Evolutionary conservation across 2,113 vertebrate genomes (phyloP).

Genomic region (Pseudorasbora parva): DNA sequence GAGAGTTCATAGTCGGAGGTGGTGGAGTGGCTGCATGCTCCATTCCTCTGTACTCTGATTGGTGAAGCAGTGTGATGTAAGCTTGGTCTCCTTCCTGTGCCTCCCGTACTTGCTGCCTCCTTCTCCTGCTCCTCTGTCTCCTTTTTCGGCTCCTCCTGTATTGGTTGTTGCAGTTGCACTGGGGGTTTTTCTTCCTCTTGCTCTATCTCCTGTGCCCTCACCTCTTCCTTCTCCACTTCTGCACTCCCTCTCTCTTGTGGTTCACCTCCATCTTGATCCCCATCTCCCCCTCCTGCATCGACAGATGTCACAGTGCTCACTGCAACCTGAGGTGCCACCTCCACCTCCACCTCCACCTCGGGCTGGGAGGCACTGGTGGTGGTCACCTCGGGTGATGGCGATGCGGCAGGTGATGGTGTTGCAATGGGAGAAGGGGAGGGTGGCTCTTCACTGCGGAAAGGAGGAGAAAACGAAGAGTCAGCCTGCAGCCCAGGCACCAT

Average conservation of each 20-base stretch:
- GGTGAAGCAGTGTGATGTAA: slow-evolving; percentile 90
- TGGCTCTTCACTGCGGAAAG: slow-evolving; percentile 82
- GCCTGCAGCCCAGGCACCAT: slow-evolving; percentile 68
- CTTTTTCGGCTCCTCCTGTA: slow-evolving; percentile 35
- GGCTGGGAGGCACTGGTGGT: neutral
- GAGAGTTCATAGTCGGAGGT: slow-evolving; percentile 96
- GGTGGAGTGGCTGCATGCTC: slow-evolving; percentile 86
- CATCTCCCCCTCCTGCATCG: slow-evolving; percentile 59
- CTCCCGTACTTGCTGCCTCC: slow-evolving; percentile 72
- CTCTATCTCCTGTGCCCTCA: slow-evolving; percentile 54
- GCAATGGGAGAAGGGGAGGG: slow-evolving; percentile 57
- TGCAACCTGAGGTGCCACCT: slow-evolving; percentile 12
- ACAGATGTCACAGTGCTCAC: slow-evolving; percentile 55
- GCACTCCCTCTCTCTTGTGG: slow-evolving; percentile 27
- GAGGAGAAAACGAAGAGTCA: slow-evolving; percentile 84
- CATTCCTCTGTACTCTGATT: slow-evolving; percentile 88
- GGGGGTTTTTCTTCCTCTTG: slow-evolving; percentile 21
- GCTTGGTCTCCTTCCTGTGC: slow-evolving; percentile 84
- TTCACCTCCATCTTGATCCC: slow-evolving; percentile 38
- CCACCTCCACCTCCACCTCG: slow-evolving; percentile 43
- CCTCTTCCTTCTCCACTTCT: slow-evolving; percentile 55
- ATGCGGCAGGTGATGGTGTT: slow-evolving; percentile 20
- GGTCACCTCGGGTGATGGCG: neutral
- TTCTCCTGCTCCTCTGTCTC: slow-evolving; percentile 55
- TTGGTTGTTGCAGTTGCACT: neutral